A percentile compares a stretch with the other conserved stretches of the same genome.
Evolutionary conservation across 2,888 invertebrate species (phyloP).

Genomic region (Dorcus parallelipipedus): DNA sequence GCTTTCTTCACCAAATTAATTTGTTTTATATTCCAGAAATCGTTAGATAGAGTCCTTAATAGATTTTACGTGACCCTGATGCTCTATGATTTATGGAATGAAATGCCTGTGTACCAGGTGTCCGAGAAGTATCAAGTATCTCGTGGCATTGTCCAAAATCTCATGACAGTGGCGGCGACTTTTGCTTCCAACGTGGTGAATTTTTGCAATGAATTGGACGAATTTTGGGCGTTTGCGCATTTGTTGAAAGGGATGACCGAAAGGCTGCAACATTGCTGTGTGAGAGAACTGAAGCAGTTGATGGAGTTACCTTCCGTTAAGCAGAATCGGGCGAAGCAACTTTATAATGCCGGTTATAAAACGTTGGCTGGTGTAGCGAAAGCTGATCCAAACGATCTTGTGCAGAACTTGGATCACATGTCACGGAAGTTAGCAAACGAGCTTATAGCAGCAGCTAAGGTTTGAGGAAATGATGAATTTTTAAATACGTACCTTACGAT

Average conservation of each 20-base stretch:
- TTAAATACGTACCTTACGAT: conserved; percentile 5
- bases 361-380: conserved; percentile 73
- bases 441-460: conserved; percentile 85
- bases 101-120: conserved; percentile 62
- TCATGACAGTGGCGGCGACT: conserved; percentile 67
- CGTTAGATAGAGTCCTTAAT: conserved; percentile 61
- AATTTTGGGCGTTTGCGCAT: conserved; percentile 79
- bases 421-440: conserved; percentile 70
- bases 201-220: conserved; percentile 75
- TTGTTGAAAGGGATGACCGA: conserved; percentile 71
- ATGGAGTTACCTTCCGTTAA: conserved; percentile 88
- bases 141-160: conserved; percentile 77
- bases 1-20: neutral
- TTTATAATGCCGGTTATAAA: conserved; percentile 79
- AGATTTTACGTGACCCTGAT: conserved; percentile 86
- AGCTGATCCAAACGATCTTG: conserved; percentile 62
- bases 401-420: conserved; percentile 66
- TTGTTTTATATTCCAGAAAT: conserved; percentile 49
- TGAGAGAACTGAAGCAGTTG: conserved; percentile 73
- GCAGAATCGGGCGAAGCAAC: conserved; percentile 79
- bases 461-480: conserved; percentile 35
- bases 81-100: conserved; percentile 74
- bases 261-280: conserved; percentile 77
- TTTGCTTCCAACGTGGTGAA: conserved; percentile 74
- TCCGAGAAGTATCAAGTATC: conserved; percentile 64